Base-by-base conservation (phyloP, 2,888 invertebrate species). In the Helicoverpa assulta region DNA sequence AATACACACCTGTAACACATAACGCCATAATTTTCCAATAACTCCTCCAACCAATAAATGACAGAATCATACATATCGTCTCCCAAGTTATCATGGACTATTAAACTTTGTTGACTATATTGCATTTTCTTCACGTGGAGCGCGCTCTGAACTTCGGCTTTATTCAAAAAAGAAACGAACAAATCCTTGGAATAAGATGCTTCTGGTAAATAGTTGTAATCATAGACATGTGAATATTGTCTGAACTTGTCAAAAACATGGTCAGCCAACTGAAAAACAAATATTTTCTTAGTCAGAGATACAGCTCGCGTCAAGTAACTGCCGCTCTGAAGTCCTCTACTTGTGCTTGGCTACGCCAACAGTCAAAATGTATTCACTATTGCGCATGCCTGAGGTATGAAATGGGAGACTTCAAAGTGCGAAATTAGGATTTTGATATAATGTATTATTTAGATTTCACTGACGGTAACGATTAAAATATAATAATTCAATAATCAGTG, bases 1-100 rank as follows among this genome's bases (percentile, higher is more conserved):
- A 12, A 12, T 5, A 10, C 14, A 74, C 43, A 76, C 70, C n/a
- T 79, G 62, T 73, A 73, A 54, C 76, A 73, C 76, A 71, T 57
- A 43, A 73, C 57, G 47, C 71, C 71, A 19, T 82, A 82, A 26
- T 84, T 67, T 18, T 83, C 83, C n/a, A 85, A 16, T 12, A 85
- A 47, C 26, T 75, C 74, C 50, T 85, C 83, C 6, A 82, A n/a
- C 80, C 83, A 82, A 12, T 75, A 78, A 61, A 84, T 81, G 0
- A 73, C 78, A n/a, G 78, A 71, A 0, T 67, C 0, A 40, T 33
- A 71, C 0, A 55, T 0, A 12, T 26, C 0, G n/a, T 62, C n/a
- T 6, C 0, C 0, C 2, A 81, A 63, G 5, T 52, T 0, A 0
- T 0, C 0, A 1, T 8, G 0, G 21, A 80, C 80, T 3, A 2